Conservation (phyloP, 2,888 invertebrate species). For the Microchrysa polita region DNA sequence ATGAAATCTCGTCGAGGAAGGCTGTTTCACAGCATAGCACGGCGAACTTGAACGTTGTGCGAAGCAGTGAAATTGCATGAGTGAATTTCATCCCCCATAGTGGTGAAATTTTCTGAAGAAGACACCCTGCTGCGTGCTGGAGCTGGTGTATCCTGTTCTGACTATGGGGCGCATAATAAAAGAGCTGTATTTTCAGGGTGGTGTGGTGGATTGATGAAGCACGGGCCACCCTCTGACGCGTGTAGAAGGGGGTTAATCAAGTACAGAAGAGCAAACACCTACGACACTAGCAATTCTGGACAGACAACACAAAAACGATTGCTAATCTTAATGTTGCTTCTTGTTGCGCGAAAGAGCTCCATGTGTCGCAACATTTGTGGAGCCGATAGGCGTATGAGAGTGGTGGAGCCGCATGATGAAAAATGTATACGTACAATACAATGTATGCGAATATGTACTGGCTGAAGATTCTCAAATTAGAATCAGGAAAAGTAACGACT, state of each 20-base stretch:
- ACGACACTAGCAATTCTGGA: neutral
- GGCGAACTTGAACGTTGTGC: neutral
- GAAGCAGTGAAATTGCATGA: too few species aligned
- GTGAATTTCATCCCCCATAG: conserved; percentile 18
- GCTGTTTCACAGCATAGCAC: neutral
- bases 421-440: too few species aligned
- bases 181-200: conserved; percentile 23
- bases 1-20: too few species aligned
- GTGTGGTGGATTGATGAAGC: neutral
- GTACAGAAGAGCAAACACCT: conserved; percentile 3
- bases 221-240: neutral
- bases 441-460: too few species aligned
- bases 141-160: neutral
- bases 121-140: conserved; percentile 1
- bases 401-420: too few species aligned
- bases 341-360: too few species aligned
- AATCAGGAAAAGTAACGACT: too few species aligned
- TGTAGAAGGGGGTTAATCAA: conserved; percentile 2
- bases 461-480: too few species aligned
- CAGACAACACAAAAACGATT: too few species aligned
- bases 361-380: too few species aligned
- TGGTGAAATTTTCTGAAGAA: conserved; percentile 17
- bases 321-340: too few species aligned
- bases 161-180: neutral
- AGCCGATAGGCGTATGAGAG: too few species aligned